phyloP scores from a whole-genome alignment of 2,797 vertebrate species.

The Fringilla coelebs region DNA sequence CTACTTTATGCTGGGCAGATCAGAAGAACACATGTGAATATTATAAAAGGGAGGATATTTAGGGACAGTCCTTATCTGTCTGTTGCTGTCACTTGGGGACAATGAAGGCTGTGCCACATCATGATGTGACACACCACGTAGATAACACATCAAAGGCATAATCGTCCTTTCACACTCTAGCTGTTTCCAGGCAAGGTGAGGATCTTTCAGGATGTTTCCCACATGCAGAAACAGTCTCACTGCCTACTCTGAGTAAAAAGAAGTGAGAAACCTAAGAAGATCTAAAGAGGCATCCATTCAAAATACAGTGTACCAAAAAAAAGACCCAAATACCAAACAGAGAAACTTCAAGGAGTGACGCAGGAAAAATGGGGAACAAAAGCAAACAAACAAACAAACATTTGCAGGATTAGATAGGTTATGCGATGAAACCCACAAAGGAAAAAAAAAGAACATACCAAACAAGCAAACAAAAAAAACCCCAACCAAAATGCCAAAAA shows the following conservation, averaged over 20 bases:
- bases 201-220: background rate
- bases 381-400: background rate
- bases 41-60: background rate
- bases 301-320: background rate
- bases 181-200: background rate
- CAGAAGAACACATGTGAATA: background rate
- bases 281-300: background rate
- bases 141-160: background rate
- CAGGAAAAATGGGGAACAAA: fast-evolving
- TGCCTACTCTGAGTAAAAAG: background rate
- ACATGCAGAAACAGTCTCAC: background rate
- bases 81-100: background rate
- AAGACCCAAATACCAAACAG: background rate
- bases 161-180: background rate
- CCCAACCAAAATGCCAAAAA: background rate
- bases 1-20: background rate
- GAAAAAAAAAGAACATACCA: background rate
- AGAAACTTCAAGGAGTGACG: background rate
- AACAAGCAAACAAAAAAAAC: background rate
- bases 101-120: background rate
- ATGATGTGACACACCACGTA: background rate
- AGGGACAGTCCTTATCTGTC: background rate
- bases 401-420: background rate
- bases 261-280: background rate
- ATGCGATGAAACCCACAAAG: background rate